These are phyloP conservation scores for Scaptomyza parva DNA, from an alignment of 2,888 invertebrate genomes.

Conservation along the genomic window DNA sequence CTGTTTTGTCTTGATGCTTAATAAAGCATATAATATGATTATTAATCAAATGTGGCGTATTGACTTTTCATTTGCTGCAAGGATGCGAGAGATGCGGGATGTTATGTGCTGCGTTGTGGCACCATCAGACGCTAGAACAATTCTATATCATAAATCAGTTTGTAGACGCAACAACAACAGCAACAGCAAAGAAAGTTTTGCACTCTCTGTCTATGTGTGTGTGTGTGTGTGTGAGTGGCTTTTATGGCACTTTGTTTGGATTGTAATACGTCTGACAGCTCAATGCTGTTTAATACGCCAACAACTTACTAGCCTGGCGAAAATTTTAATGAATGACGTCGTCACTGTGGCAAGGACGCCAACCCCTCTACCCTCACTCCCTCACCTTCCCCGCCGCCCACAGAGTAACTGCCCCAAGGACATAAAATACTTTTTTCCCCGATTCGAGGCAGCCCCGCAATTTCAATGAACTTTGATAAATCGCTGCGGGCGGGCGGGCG, in stretches of 20 bases:
- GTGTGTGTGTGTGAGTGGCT: conserved; percentile 45
- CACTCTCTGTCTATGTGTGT: conserved; percentile 30
- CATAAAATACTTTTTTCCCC: conserved; percentile 15
- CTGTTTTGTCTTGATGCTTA: conserved; percentile 54
- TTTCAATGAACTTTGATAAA: conserved; percentile 78
- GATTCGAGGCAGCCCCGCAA: conserved; percentile 51
- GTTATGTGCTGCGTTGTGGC: background rate
- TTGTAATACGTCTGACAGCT: conserved; percentile 75
- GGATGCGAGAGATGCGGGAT: conserved; percentile 13
- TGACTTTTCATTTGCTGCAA: conserved; percentile 67
- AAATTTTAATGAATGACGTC: conserved; percentile 79
- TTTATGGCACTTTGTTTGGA: conserved; percentile 78
- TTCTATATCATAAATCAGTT: conserved; percentile 65
- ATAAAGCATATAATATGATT: conserved; percentile 80
- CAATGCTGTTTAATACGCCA: conserved; percentile 78
- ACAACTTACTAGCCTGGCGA: conserved; percentile 59
- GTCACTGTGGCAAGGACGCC: conserved; percentile 58
- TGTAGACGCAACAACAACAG: conserved; percentile 7
- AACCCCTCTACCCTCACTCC: background rate
- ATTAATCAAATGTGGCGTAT: conserved; percentile 75
- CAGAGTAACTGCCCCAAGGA: conserved; percentile 18
- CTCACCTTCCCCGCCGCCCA: background rate
- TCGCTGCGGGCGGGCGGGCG: conserved; percentile 47
- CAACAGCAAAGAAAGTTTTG: conserved; percentile 55
- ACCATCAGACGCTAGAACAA: conserved; percentile 16